Conservation (phyloP, 2,888 invertebrate species). For the Drosophila falleni region DNA sequence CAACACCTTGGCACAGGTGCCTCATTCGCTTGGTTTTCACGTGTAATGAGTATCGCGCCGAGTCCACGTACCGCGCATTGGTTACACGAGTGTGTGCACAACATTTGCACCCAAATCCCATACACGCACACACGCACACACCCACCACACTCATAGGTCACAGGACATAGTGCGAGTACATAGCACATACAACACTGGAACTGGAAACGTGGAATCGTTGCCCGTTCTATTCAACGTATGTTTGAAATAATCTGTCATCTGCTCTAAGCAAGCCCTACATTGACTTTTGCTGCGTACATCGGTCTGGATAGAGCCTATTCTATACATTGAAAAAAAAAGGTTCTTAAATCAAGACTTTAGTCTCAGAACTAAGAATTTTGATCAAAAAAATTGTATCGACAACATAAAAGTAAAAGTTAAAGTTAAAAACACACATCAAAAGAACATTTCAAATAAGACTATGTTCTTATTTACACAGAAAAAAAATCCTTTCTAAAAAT, state of each 20-base stretch:
- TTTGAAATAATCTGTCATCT: constrained; percentile 45
- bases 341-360: too few relatives aligned
- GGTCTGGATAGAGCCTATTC: background rate
- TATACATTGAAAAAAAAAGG: too few relatives aligned
- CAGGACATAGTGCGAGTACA: constrained; percentile 18
- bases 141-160: constrained; percentile 11
- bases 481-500: too few relatives aligned
- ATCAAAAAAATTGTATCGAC: too few relatives aligned
- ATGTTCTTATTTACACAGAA: too few relatives aligned
- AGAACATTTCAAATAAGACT: too few relatives aligned
- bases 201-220: constrained; percentile 10
- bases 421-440: too few relatives aligned
- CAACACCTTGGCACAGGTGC: constrained; percentile 70
- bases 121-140: constrained; percentile 22
- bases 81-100: constrained; percentile 39
- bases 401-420: too few relatives aligned
- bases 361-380: too few relatives aligned
- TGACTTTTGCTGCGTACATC: background rate
- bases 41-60: constrained; percentile 51
- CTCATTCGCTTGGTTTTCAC: constrained; percentile 42
- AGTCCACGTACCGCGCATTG: constrained; percentile 53
- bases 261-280: constrained; percentile 23
- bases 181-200: constrained; percentile 11
- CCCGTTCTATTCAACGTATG: constrained; percentile 11
- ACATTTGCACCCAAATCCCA: constrained; percentile 28